These are phyloP conservation scores for Halichondria panicea DNA, from an alignment of 37 sponge, comb jelly and placozoan species.

Conservation along the genomic window DNA sequence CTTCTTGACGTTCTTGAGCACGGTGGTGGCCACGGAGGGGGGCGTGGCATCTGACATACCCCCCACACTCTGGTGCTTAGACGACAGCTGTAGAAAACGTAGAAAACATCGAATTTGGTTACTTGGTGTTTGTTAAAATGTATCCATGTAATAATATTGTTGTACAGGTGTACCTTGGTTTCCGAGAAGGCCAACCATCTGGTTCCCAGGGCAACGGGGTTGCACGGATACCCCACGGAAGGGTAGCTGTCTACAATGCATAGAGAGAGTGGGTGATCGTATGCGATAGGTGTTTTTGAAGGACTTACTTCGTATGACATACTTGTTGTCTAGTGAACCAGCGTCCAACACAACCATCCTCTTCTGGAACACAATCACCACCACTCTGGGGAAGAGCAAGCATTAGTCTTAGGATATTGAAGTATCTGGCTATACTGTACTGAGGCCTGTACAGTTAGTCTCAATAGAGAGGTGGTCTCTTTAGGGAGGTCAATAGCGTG, in stretches of 20 bases:
- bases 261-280: neutral
- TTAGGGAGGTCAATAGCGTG: no score
- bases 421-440: neutral
- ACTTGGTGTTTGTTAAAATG: neutral
- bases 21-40: conserved; percentile 75
- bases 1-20: conserved; percentile 72
- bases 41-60: conserved; percentile 55
- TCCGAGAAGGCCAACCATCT: conserved; percentile 93
- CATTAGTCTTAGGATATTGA: no score
- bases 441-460: no score
- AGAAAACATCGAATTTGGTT: neutral
- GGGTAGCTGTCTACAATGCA: conserved; percentile 54
- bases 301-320: conserved; percentile 68
- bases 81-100: conserved; percentile 19
- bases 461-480: no score
- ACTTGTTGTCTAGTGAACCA: conserved; percentile 42
- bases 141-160: neutral
- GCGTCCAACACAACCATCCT: conserved; percentile 67
- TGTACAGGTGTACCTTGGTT: conserved; percentile 44
- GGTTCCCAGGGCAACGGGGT: conserved; percentile 85
- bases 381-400: conserved; percentile 39
- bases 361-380: conserved; percentile 66
- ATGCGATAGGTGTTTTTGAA: no score
- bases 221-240: conserved; percentile 44
- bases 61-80: conserved; percentile 72